phyloP scores from a whole-genome alignment of 2,888 invertebrate genomes.

The Tenthredo mesomela region DNA sequence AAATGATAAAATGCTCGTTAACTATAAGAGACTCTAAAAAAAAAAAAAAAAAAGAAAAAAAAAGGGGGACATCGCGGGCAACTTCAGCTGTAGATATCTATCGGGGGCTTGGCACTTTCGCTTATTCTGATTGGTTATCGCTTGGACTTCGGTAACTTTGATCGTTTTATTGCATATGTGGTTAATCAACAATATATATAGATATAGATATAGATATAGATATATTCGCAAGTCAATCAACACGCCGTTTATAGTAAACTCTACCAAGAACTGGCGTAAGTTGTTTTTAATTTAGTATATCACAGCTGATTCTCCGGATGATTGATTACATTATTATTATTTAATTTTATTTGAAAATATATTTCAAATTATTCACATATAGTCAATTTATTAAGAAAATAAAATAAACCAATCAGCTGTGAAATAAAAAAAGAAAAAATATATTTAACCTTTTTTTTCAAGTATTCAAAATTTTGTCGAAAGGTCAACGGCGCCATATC shows the following conservation, averaged over 20 bases:
- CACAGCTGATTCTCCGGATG: background rate
- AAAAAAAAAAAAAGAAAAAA: background rate
- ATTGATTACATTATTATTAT: background rate
- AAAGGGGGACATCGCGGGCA: background rate
- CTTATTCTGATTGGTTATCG: conserved; percentile 37
- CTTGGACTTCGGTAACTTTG: conserved; percentile 29
- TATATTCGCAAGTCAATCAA: background rate
- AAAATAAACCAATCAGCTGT: no score
- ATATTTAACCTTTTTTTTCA: background rate
- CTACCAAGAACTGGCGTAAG: background rate
- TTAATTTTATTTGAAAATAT: no score
- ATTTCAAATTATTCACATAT: no score
- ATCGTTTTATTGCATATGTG: background rate
- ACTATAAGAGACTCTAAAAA: background rate
- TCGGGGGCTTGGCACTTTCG: conserved; percentile 46
- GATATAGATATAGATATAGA: background rate
- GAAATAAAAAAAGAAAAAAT: no score
- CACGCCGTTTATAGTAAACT: background rate
- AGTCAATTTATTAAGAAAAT: no score
- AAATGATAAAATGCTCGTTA: background rate
- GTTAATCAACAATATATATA: conserved; percentile 6
- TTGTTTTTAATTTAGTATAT: background rate
- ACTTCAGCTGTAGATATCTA: conserved; percentile 17
- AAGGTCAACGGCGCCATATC: no score
- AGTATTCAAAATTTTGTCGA: background rate